These are phyloP conservation scores for Coptotermes formosanus DNA, from an alignment of 1,140 invertebrate genomes.

Conservation along the genomic window DNA sequence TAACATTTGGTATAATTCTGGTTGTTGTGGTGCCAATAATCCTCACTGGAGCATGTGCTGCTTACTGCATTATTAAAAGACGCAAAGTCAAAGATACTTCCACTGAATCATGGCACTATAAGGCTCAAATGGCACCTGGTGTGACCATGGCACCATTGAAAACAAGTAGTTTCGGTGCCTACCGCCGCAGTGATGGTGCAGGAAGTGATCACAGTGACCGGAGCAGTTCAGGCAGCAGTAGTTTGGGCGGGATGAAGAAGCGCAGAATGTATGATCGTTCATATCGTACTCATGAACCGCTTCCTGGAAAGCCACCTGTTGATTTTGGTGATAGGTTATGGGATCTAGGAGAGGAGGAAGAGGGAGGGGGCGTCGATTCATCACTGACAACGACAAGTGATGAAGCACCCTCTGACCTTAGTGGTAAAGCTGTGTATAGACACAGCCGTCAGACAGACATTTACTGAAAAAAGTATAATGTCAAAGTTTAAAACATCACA, in stretches of 20 bases:
- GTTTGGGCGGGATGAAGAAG: neutral
- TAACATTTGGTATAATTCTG: slow-evolving; percentile 50
- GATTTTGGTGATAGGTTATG: slow-evolving; percentile 74
- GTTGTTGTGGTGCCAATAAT: slow-evolving; percentile 53
- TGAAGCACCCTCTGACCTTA: neutral
- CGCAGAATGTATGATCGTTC: slow-evolving; percentile 64
- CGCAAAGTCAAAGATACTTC: slow-evolving; percentile 3
- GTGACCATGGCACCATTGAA: neutral
- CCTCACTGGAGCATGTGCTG: slow-evolving; percentile 37
- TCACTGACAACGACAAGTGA: slow-evolving; percentile 8
- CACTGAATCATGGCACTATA: slow-evolving; percentile 24
- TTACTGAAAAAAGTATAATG: slow-evolving; percentile 15
- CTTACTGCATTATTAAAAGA: slow-evolving; percentile 5
- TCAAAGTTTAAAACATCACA: neutral
- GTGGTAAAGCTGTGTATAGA: neutral
- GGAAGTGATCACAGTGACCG: neutral
- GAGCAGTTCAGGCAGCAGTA: slow-evolving; percentile 15
- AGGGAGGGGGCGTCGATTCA: slow-evolving; percentile 45
- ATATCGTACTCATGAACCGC: slow-evolving; percentile 78
- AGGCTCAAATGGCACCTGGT: neutral
- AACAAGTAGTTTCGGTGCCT: neutral
- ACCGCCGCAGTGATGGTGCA: neutral
- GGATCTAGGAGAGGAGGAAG: slow-evolving; percentile 74
- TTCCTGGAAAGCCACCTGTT: slow-evolving; percentile 63
- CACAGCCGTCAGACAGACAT: slow-evolving; percentile 33